These are phyloP conservation scores for Mythimna loreyi DNA, from an alignment of 2,888 invertebrate genomes.

Conservation along the genomic window DNA sequence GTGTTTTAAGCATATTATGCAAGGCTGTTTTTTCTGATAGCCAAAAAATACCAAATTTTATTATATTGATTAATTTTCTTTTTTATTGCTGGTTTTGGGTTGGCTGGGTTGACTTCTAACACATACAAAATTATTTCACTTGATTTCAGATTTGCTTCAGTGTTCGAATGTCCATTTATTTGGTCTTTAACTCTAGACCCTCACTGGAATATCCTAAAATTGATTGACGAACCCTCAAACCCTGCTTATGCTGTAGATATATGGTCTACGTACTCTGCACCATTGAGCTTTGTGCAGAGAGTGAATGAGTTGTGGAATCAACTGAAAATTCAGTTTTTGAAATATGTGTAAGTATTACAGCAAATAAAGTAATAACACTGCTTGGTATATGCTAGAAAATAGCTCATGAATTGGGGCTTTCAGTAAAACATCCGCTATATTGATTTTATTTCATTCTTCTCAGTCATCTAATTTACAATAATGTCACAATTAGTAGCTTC, in stretches of 20 bases:
- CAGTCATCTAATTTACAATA: too few relatives aligned
- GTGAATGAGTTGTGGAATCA: constrained; percentile 65
- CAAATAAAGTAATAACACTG: background rate
- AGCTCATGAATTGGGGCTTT: too few relatives aligned
- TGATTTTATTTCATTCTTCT: too few relatives aligned
- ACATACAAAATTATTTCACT: background rate
- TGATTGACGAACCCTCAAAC: constrained; percentile 74
- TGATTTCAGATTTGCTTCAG: constrained; percentile 70
- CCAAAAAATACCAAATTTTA: background rate
- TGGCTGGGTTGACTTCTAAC: background rate
- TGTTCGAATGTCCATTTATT: constrained; percentile 74
- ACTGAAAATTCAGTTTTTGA: constrained; percentile 34
- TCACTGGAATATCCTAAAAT: constrained; percentile 68
- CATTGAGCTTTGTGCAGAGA: constrained; percentile 74
- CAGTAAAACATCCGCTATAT: too few relatives aligned
- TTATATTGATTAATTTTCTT: background rate
- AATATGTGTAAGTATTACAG: constrained; percentile 57
- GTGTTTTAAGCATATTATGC: too few relatives aligned
- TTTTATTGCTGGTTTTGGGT: too few relatives aligned
- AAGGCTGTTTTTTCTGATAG: too few relatives aligned
- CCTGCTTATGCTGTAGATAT: constrained; percentile 73
- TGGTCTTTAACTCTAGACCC: constrained; percentile 75
- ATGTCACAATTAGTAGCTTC: too few relatives aligned
- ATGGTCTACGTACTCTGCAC: constrained; percentile 61
- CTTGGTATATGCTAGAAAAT: background rate